A percentile compares a stretch with the other conserved stretches of the same genome.
Evolutionary conservation across 2,113 vertebrate genomes (phyloP).

Genomic region (Sceloporus undulatus): DNA sequence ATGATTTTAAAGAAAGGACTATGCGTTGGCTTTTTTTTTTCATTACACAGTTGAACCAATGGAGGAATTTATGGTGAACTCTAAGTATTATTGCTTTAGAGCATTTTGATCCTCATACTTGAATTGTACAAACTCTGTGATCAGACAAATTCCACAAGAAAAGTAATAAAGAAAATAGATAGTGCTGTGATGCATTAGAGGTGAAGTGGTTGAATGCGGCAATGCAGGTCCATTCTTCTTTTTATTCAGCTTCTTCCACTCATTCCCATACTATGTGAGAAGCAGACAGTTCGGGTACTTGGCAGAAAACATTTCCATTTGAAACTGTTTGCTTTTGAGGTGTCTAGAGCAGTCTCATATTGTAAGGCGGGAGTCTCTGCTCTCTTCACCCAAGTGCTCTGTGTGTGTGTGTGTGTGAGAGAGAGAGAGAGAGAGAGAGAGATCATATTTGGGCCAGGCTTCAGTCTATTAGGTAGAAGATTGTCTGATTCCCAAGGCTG

Average conservation of each 20-base stretch:
- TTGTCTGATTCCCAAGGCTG: not conserved
- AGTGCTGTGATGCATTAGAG: not conserved
- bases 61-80: slow-evolving; percentile 7
- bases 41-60: not conserved
- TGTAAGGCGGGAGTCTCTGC: too few species aligned
- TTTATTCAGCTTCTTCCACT: too few species aligned
- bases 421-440: too few species aligned
- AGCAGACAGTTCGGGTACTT: not conserved
- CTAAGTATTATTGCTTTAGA: not conserved
- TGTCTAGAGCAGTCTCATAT: too few species aligned
- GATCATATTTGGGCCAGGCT: not conserved
- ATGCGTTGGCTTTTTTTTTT: not conserved
- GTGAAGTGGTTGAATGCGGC: not conserved
- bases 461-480: not conserved
- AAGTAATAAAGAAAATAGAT: not conserved
- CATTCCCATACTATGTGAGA: not conserved
- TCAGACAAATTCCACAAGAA: not conserved
- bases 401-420: too few species aligned
- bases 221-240: too few species aligned
- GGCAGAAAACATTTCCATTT: too few species aligned
- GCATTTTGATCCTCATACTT: not conserved
- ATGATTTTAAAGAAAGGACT: not conserved
- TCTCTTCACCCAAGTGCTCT: not conserved
- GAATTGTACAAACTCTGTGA: not conserved
- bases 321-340: too few species aligned